Evolutionary conservation across 2,888 invertebrate species (phyloP).

Genomic region (Opisthograptis luteolata): DNA sequence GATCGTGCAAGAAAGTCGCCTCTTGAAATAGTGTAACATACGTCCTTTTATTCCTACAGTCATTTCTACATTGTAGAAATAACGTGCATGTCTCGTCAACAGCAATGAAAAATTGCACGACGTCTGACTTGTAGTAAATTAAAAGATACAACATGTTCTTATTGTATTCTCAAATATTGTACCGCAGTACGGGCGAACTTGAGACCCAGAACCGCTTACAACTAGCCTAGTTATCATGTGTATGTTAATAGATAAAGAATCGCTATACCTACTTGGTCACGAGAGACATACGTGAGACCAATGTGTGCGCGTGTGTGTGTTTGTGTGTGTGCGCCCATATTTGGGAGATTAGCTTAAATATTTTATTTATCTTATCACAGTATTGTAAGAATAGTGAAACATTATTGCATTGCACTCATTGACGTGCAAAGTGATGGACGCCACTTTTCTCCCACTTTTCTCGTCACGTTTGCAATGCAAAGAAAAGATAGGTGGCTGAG

Average conservation of each 20-base stretch:
- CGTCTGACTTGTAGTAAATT: slow-evolving; percentile 32
- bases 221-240: slow-evolving; percentile 63
- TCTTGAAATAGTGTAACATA: not conserved
- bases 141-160: slow-evolving; percentile 41
- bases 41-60: not conserved
- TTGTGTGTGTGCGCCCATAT: slow-evolving; percentile 44
- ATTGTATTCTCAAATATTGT: slow-evolving; percentile 44
- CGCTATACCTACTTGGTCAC: slow-evolving; percentile 53
- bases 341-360: slow-evolving; percentile 46
- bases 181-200: slow-evolving; percentile 45
- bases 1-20: no score
- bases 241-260: slow-evolving; percentile 72
- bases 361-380: slow-evolving; percentile 41
- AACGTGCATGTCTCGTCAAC: slow-evolving; percentile 31
- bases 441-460: no score
- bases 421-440: no score
- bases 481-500: no score
- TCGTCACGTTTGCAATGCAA: no score
- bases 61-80: not conserved
- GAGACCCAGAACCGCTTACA: slow-evolving; percentile 58
- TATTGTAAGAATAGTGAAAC: slow-evolving; percentile 23
- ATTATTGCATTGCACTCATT: slow-evolving; percentile 32
- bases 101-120: slow-evolving; percentile 37
- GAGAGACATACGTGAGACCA: slow-evolving; percentile 60
- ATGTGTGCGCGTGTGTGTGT: slow-evolving; percentile 53